Evolutionary conservation across 2,888 invertebrate genomes (phyloP).

Genomic region (Agapostemon virescens): DNA sequence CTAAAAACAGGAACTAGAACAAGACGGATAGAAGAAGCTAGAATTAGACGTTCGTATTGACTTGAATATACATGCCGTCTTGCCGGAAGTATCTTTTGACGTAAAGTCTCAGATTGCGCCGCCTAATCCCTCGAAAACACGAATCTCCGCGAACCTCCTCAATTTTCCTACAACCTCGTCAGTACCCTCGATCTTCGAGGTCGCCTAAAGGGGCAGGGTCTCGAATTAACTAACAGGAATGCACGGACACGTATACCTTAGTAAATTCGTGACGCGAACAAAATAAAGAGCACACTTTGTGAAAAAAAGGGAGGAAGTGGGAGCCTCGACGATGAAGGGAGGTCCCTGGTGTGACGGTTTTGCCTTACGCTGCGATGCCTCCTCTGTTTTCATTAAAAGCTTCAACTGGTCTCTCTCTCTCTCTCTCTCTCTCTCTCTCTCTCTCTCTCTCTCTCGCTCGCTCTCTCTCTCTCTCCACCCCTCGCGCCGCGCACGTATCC

Average conservation of each 20-base stretch:
- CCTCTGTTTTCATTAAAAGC: conserved; percentile 73
- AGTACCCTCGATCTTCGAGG: background rate
- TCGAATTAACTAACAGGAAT: conserved; percentile 65
- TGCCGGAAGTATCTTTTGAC: background rate
- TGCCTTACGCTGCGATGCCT: conserved; percentile 68
- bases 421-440: conserved; percentile 13
- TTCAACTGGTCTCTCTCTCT: conserved; percentile 32
- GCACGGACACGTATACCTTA: conserved; percentile 30
- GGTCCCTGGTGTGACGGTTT: conserved; percentile 64
- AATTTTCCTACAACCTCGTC: background rate
- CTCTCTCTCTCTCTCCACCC: background rate
- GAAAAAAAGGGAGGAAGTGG: conserved; percentile 49
- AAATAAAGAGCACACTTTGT: conserved; percentile 68
- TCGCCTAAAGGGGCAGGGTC: background rate
- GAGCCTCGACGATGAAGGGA: conserved; percentile 57
- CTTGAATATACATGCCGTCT: background rate
- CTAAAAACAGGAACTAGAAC: too few relatives aligned
- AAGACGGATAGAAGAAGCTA: too few relatives aligned
- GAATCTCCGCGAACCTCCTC: background rate
- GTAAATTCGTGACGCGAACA: conserved; percentile 60
- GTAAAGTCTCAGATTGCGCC: background rate
- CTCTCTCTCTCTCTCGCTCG: conserved; percentile 28
- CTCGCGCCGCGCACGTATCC: background rate
- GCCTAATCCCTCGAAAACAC: background rate
- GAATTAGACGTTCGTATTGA: background rate